Percentiles rank a stretch among this genome's conserved stretches.
These are phyloP conservation scores for Hemicrepidius hirtus DNA, from an alignment of 2,888 invertebrate species.

Conservation along the genomic window DNA sequence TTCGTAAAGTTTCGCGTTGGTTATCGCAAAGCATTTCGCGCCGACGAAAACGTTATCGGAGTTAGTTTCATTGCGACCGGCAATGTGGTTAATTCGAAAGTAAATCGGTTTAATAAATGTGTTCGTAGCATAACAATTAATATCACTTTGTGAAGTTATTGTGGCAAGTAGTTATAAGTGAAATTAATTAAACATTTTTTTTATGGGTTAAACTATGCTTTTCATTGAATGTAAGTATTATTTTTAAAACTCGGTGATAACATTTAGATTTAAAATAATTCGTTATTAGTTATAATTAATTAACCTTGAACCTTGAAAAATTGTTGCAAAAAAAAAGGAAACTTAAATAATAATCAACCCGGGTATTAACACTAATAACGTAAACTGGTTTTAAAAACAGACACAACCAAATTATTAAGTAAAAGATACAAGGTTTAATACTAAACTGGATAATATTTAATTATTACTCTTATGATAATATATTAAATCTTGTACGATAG, in stretches of 20 bases:
- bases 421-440: too few species aligned
- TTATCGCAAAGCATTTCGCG: constrained; percentile 13
- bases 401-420: too few species aligned
- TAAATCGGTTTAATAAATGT: constrained; percentile 22
- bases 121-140: constrained; percentile 15
- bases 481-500: too few species aligned
- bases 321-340: too few species aligned
- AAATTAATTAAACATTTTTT: constrained; percentile 8
- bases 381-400: not conserved
- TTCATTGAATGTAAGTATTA: constrained; percentile 5
- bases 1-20: constrained; percentile 10
- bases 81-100: constrained; percentile 21
- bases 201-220: constrained; percentile 3
- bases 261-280: not conserved
- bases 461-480: too few species aligned
- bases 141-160: constrained; percentile 15
- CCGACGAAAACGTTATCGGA: constrained; percentile 24
- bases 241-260: not conserved
- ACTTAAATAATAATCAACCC: too few species aligned
- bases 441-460: too few species aligned
- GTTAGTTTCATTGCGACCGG: constrained; percentile 26
- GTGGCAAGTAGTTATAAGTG: not conserved
- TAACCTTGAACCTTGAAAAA: constrained; percentile 4
- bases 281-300: not conserved
- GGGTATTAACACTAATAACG: not conserved